Evolutionary conservation across 2,888 invertebrate genomes (phyloP).

Genomic region (Polylopha cassiicola): DNA sequence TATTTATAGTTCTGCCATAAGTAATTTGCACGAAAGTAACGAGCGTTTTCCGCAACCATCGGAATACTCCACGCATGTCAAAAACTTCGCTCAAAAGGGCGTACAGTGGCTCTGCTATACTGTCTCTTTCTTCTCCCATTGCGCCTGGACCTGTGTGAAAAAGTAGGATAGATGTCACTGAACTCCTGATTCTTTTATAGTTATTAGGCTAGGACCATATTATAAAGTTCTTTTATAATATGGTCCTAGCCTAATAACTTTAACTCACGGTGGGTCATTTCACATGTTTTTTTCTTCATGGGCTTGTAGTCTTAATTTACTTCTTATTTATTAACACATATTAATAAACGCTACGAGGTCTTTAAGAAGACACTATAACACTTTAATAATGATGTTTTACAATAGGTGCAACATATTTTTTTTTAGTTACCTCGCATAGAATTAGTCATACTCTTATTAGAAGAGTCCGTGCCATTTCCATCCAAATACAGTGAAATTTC

Average conservation of each 20-base stretch:
- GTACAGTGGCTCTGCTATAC: constrained; percentile 94
- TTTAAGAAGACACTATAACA: too few species aligned
- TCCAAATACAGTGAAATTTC: constrained; percentile 88
- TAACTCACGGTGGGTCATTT: too few species aligned
- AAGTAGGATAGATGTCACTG: too few species aligned
- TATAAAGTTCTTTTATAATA: too few species aligned
- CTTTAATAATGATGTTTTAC: too few species aligned
- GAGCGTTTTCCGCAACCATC: constrained; percentile 90
- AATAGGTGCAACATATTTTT: neutral
- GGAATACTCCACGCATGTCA: constrained; percentile 92
- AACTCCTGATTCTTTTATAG: too few species aligned
- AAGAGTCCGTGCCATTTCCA: constrained; percentile 70
- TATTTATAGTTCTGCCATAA: constrained; percentile 94
- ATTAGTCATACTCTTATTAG: constrained; percentile 45
- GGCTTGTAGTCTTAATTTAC: too few species aligned
- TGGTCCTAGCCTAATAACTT: too few species aligned
- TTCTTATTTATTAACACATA: too few species aligned
- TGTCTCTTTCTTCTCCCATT: constrained; percentile 83
- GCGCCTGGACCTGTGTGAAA: constrained; percentile 59
- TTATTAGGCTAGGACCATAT: too few species aligned
- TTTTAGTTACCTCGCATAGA: constrained; percentile 49
- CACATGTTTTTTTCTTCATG: too few species aligned
- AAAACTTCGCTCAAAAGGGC: constrained; percentile 91
- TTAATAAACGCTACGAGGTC: too few species aligned
- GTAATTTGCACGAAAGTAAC: constrained; percentile 95